Evolutionary conservation across 2,113 vertebrate species (phyloP).

Genomic region (Nycticryphes semicollaris): DNA sequence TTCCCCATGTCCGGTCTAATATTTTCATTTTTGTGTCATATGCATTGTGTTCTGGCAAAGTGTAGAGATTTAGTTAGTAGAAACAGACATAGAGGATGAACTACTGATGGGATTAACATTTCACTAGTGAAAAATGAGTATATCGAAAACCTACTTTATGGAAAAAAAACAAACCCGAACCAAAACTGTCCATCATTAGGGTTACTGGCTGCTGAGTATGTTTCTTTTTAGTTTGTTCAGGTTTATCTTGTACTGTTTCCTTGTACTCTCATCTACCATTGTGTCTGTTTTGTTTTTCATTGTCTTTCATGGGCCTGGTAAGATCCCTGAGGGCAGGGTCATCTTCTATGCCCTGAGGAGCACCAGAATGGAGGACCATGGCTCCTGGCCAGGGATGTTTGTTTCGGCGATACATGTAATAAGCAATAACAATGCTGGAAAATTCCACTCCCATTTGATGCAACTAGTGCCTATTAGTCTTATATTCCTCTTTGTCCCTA

Average conservation of each 20-base stretch:
- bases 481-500: background rate
- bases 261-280: background rate
- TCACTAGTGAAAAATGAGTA: background rate
- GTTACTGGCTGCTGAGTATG: background rate
- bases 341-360: background rate
- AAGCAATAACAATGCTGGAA: background rate
- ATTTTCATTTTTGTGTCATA: background rate
- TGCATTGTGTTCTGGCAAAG: background rate
- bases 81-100: background rate
- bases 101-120: background rate
- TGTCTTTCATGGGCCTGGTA: background rate
- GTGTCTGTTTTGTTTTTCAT: background rate
- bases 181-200: background rate
- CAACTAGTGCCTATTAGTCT: background rate
- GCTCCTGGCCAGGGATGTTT: background rate
- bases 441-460: background rate
- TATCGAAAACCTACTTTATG: background rate
- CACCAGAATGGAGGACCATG: background rate
- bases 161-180: background rate
- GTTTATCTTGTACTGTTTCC: background rate
- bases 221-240: background rate
- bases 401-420: fast-evolving
- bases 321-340: background rate
- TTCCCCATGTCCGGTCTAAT: background rate
- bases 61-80: background rate